These are phyloP conservation scores for Macrosiphum euphorbiae DNA, from an alignment of 2,888 invertebrate genomes.

Conservation along the genomic window DNA sequence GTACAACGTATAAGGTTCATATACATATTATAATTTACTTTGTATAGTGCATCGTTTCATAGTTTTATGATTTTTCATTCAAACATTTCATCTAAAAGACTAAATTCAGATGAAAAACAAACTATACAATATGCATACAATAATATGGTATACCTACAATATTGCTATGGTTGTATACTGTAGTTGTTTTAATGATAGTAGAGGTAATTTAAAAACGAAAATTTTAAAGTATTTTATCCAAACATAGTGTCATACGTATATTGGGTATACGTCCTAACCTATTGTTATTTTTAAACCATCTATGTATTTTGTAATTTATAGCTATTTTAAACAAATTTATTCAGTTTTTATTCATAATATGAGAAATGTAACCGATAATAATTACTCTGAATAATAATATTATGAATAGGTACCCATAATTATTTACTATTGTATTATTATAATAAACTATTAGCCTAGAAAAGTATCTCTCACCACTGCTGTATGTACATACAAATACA, in stretches of 20 bases:
- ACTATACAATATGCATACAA: not conserved
- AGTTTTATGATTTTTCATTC: not conserved
- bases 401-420: too few relatives aligned
- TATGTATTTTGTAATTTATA: too few relatives aligned
- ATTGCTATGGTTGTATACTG: not conserved
- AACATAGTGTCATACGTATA: not conserved
- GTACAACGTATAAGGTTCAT: not conserved
- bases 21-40: not conserved
- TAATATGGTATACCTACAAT: not conserved
- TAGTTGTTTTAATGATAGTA: not conserved
- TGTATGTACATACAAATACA: too few relatives aligned
- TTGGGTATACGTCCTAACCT: not conserved
- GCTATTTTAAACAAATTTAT: too few relatives aligned
- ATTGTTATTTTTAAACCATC: not conserved
- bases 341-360: too few relatives aligned
- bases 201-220: not conserved
- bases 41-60: not conserved
- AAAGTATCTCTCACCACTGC: too few relatives aligned
- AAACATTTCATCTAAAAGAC: not conserved
- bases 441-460: too few relatives aligned
- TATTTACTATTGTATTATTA: too few relatives aligned
- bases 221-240: not conserved
- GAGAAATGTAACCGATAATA: too few relatives aligned
- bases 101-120: not conserved
- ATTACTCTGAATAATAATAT: too few relatives aligned